These are phyloP conservation scores for Erythrolamprus reginae DNA, from an alignment of 2,113 vertebrate species.

Conservation along the genomic window DNA sequence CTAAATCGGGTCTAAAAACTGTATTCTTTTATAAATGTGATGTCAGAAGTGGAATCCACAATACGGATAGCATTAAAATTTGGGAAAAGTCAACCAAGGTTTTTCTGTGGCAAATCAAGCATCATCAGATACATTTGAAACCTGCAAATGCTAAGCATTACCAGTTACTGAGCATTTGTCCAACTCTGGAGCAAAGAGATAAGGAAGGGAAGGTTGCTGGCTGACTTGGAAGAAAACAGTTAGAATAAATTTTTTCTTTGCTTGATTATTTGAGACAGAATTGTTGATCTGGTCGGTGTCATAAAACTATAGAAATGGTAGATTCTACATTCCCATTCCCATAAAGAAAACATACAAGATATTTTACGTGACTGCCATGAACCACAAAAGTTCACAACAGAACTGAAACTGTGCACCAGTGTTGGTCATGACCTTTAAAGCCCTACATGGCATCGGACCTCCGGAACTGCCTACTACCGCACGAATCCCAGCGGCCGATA, in stretches of 20 bases:
- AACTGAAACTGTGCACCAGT: not conserved
- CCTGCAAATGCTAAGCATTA: conserved; percentile 1
- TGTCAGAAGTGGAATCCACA: not conserved
- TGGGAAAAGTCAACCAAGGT: not conserved
- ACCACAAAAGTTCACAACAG: not conserved
- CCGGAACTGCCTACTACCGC: too few relatives aligned
- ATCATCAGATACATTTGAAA: not conserved
- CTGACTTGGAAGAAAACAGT: not conserved
- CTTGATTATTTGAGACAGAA: not conserved
- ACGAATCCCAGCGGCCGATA: too few relatives aligned
- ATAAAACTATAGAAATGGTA: not conserved
- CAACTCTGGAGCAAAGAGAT: conserved; percentile 15
- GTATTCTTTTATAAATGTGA: not conserved
- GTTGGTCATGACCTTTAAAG: too few relatives aligned
- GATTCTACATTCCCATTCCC: not conserved
- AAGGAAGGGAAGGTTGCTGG: not conserved
- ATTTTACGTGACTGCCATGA: not conserved
- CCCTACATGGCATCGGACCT: too few relatives aligned
- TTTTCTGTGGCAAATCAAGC: not conserved
- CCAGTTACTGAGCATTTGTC: not conserved
- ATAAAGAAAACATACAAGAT: not conserved
- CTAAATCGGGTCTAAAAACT: not conserved
- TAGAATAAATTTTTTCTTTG: not conserved
- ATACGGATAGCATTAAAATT: not conserved
- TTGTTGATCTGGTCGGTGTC: not conserved